phyloP scores from a whole-genome alignment of 1,140 invertebrate genomes.

The Drosophila azteca region DNA sequence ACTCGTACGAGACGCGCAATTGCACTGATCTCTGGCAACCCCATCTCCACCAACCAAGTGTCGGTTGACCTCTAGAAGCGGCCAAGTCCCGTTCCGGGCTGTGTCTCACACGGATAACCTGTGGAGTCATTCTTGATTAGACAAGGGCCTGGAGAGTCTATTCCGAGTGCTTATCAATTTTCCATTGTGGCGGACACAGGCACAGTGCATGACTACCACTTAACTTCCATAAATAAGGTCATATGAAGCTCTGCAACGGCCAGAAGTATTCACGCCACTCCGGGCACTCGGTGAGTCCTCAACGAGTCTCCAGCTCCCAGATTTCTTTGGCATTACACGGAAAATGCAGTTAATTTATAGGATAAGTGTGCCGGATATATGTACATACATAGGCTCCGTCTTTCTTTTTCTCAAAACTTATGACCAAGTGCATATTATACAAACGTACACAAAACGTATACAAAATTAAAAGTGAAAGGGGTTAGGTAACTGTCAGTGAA shows the following conservation, averaged over 20 bases:
- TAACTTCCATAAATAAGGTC: constrained; percentile 34
- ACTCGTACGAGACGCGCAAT: constrained; percentile 23
- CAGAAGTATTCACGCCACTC: constrained; percentile 9
- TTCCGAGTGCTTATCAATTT: constrained; percentile 39
- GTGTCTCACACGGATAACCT: not conserved
- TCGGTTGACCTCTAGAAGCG: constrained; percentile 40
- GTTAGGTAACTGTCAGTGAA: too few relatives aligned
- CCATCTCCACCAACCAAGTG: not conserved
- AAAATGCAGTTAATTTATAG: not conserved
- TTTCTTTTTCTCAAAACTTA: too few relatives aligned
- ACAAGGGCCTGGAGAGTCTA: constrained; percentile 23
- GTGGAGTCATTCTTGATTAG: constrained; percentile 31
- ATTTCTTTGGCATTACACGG: not conserved
- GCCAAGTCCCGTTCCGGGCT: constrained; percentile 6
- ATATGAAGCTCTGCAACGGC: constrained; percentile 5
- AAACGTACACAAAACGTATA: too few relatives aligned
- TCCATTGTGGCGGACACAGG: not conserved
- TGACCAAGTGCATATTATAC: too few relatives aligned
- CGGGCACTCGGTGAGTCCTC: constrained; percentile 18
- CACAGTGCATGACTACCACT: not conserved
- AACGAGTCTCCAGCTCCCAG: not conserved
- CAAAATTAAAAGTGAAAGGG: too few relatives aligned
- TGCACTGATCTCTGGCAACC: constrained; percentile 4
- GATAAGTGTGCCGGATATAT: too few relatives aligned
- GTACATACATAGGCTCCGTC: too few relatives aligned